phyloP scores from a whole-genome alignment of 2,797 vertebrate genomes.

The Loris lydekkerianus region DNA sequence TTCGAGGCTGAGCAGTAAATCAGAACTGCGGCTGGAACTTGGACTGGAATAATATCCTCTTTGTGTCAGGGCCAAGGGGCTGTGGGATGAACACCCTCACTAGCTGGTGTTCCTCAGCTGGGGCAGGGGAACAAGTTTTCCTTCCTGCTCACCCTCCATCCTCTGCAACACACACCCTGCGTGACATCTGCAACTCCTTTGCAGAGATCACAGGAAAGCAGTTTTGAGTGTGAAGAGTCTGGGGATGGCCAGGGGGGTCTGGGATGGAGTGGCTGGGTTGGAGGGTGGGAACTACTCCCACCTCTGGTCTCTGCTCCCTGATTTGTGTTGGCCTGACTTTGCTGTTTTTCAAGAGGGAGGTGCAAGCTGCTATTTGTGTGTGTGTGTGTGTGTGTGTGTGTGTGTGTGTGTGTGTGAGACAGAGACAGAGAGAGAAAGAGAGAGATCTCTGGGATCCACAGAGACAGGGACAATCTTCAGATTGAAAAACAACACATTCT shows the following conservation, averaged over 20 bases:
- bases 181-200: not conserved
- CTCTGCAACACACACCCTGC: not conserved
- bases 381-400: too few species aligned
- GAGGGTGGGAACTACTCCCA: not conserved
- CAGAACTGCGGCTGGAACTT: not conserved
- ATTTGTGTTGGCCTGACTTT: not conserved
- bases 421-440: not conserved
- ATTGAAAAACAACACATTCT: not conserved
- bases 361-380: not conserved
- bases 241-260: not conserved
- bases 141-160: not conserved
- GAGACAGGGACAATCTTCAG: not conserved
- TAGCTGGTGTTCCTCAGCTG: not conserved
- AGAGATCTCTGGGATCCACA: not conserved
- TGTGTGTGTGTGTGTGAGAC: too few species aligned
- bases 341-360: not conserved
- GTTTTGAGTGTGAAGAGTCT: not conserved
- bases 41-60: not conserved
- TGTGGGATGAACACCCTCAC: not conserved
- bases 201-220: not conserved
- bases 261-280: not conserved
- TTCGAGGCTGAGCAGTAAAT: not conserved
- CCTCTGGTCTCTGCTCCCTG: not conserved
- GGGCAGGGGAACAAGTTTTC: not conserved
- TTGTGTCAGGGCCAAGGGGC: accelerated